These are phyloP conservation scores for Brachyptera putata DNA, from an alignment of 2,888 invertebrate genomes.

Conservation along the genomic window DNA sequence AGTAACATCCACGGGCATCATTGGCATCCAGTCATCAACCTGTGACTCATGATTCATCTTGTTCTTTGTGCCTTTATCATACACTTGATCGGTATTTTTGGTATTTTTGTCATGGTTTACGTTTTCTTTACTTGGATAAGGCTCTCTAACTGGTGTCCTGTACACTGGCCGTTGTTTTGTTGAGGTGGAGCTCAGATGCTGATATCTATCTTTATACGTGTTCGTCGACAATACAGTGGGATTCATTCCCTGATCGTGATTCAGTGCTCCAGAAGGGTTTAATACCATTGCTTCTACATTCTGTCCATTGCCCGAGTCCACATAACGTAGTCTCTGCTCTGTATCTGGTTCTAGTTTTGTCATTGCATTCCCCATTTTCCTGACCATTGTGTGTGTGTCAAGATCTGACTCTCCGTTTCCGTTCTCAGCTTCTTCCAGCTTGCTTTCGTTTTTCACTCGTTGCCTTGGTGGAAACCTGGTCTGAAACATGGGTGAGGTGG, in stretches of 20 bases:
- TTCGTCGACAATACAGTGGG: conserved; percentile 6
- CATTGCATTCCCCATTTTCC: not conserved
- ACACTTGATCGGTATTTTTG: not conserved
- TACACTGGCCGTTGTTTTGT: not conserved
- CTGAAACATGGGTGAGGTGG: conserved; percentile 5
- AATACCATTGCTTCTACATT: not conserved
- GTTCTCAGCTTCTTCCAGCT: not conserved
- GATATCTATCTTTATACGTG: conserved; percentile 13
- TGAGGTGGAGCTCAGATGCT: conserved; percentile 8
- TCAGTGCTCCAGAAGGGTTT: not conserved
- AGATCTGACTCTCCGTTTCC: not conserved
- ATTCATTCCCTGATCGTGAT: conserved; percentile 11
- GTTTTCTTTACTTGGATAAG: not conserved
- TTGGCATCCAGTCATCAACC: conserved; percentile 6
- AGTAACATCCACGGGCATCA: not conserved
- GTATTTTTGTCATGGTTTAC: conserved; percentile 1
- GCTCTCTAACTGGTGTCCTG: not conserved
- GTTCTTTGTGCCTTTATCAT: not conserved
- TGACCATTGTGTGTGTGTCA: not conserved
- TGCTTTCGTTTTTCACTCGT: not conserved
- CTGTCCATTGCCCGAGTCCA: not conserved
- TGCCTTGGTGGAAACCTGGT: conserved; percentile 13
- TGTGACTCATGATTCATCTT: not conserved
- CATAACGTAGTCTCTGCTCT: no score
- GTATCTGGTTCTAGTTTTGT: not conserved